Percentiles rank a stretch among this genome's conserved stretches.
Evolutionary conservation across 2,113 vertebrate genomes (phyloP).

Genomic region (Carassius auratus): DNA sequence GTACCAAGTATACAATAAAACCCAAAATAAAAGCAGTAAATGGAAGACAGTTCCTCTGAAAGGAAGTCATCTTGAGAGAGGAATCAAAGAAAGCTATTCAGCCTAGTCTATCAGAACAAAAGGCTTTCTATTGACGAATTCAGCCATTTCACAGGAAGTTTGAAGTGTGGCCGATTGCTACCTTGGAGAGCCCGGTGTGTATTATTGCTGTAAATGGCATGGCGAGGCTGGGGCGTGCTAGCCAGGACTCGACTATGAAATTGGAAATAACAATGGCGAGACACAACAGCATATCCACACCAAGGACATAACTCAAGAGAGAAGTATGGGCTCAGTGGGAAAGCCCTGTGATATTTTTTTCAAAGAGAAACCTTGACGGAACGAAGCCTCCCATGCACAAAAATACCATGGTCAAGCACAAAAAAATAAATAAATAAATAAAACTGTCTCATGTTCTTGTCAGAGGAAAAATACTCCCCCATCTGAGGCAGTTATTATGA

Average conservation of each 20-base stretch:
- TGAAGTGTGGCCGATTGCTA: conserved; percentile 68
- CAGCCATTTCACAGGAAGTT: conserved; percentile 73
- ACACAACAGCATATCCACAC: conserved; percentile 73
- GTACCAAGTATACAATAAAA: no score
- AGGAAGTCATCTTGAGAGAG: conserved; percentile 59
- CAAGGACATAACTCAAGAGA: conserved; percentile 62
- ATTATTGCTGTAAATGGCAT: conserved; percentile 75
- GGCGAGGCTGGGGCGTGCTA: conserved; percentile 67
- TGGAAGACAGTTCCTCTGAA: conserved; percentile 57
- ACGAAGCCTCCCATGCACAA: conserved; percentile 37
- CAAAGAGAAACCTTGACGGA: conserved; percentile 29
- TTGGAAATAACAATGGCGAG: conserved; percentile 74
- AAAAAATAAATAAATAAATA: neutral
- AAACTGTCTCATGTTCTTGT: neutral
- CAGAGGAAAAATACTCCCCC: conserved; percentile 37
- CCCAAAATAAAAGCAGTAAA: conserved; percentile 36
- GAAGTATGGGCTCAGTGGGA: conserved; percentile 54
- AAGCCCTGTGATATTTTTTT: conserved; percentile 52
- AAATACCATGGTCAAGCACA: conserved; percentile 65
- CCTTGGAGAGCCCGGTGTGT: conserved; percentile 67
- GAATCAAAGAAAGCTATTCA: conserved; percentile 60
- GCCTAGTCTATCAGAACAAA: conserved; percentile 60
- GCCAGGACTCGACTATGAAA: conserved; percentile 68
- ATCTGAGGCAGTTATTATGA: conserved; percentile 60
- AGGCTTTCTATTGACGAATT: conserved; percentile 74